A percentile compares a stretch with the other conserved stretches of the same genome.
phyloP scores from a whole-genome alignment of 2,113 vertebrate genomes.

The Ceyx cyanopectus region DNA sequence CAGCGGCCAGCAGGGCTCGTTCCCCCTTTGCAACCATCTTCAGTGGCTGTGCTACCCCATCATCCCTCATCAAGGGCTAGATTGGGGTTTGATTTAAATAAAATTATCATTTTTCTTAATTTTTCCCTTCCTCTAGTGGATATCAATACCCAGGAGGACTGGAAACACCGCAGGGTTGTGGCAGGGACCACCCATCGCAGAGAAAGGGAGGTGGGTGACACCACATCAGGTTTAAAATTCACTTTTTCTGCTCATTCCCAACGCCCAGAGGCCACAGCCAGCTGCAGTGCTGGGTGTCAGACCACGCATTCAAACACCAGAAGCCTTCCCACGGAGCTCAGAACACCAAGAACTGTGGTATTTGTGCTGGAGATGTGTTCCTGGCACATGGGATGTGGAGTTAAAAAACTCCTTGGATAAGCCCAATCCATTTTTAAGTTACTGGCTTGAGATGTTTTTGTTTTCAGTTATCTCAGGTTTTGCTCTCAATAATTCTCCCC shows the following conservation, averaged over 20 bases:
- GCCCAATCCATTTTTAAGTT: neutral
- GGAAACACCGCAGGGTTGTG: accelerated
- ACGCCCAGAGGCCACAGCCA: accelerated
- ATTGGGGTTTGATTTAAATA: neutral
- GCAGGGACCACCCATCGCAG: accelerated
- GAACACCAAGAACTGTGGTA: accelerated
- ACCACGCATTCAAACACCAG: accelerated
- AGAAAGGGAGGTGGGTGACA: accelerated
- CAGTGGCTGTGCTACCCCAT: accelerated
- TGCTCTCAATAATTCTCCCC: neutral
- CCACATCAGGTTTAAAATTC: accelerated
- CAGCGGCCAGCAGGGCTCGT: too few species aligned
- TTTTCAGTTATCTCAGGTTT: neutral
- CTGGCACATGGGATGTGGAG: neutral
- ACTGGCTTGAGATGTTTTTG: neutral
- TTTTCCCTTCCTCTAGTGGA: too few species aligned
- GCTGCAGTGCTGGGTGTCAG: neutral
- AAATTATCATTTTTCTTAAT: neutral
- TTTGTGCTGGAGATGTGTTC: neutral
- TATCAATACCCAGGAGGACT: accelerated
- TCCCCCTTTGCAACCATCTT: accelerated
- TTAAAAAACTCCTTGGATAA: neutral
- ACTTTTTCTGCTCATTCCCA: accelerated
- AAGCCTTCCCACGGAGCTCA: neutral
- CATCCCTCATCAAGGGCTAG: neutral